Evolutionary conservation across 2,113 vertebrate genomes (phyloP).

Genomic region (Lanius ludovicianus): DNA sequence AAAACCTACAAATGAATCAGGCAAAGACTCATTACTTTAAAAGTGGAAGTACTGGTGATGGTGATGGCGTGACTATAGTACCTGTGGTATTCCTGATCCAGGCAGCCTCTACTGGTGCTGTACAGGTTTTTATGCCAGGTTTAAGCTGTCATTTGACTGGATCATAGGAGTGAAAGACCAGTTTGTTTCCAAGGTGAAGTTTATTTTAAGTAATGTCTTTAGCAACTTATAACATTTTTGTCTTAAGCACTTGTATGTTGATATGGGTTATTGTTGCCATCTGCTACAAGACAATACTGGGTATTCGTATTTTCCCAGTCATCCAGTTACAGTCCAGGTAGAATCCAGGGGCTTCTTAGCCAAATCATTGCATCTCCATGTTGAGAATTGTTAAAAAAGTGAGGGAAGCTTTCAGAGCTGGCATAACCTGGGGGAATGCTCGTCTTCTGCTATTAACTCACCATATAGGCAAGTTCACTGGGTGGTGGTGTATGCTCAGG

Average conservation of each 20-base stretch:
- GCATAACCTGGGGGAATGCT: neutral
- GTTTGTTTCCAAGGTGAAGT: neutral
- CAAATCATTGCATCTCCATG: neutral
- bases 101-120: neutral
- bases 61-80: neutral
- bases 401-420: neutral
- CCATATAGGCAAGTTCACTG: neutral
- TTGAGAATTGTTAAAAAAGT: neutral
- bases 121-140: neutral
- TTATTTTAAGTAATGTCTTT: neutral
- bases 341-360: neutral
- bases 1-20: neutral
- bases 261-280: neutral
- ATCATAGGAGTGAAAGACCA: neutral
- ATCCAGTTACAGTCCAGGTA: neutral
- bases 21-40: neutral
- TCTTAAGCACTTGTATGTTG: accelerated
- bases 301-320: neutral
- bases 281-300: neutral
- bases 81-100: neutral
- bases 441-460: neutral
- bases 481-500: neutral
- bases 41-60: neutral
- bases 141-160: neutral
- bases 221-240: neutral